Base-by-base conservation (phyloP, 2,888 invertebrate genomes). In the Eilema caniola region DNA sequence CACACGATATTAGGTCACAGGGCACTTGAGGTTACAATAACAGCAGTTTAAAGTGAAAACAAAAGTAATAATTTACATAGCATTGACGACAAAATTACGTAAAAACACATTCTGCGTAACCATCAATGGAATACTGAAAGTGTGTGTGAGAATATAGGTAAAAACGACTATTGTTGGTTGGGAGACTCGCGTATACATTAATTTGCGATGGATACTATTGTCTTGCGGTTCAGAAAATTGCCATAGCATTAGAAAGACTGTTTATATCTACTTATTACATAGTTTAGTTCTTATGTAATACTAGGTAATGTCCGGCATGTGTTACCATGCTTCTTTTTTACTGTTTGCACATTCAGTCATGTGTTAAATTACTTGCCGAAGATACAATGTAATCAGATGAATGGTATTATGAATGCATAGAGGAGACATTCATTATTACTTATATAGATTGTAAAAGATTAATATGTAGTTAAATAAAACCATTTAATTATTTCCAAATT, bases 61-160 rank as follows among this genome's bases (percentile, higher is more conserved):
- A 77, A 75, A 73, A 75, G 70, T 67, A 23, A 31, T 62, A 25
- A 71, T 67, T 71, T 71, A 68, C 68, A 67, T 47, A 63, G 53
- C 57, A 59, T 23, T 68, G 74, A 80, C 75, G 66, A 72, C 65
- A 66, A 69, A 23, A 60, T 71, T 66, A 70, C 62, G 63, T 73
- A 89, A 87, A 83, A 88, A 89, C 83, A 66, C 62, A 77, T 83
- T 78, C 77, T 66, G 79, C 79, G 84, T 86, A 86, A 84, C 76
- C 77, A 78, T 84, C 75, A 85, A 84, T 83, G 74, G 79, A 74
- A 68, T 83, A 84, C 86, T 87, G 92, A 92, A 92, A 92, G 92
- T 85, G 78, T 71, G 85, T 66, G 71, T 90, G 92, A 78, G 90
- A 90, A 86, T 75, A 74, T 67, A 69, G 59, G 56, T 71, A 79